A percentile compares a stretch with the other conserved stretches of the same genome.
phyloP scores from a whole-genome alignment of 2,113 vertebrate species.

The Aramus guarauna region DNA sequence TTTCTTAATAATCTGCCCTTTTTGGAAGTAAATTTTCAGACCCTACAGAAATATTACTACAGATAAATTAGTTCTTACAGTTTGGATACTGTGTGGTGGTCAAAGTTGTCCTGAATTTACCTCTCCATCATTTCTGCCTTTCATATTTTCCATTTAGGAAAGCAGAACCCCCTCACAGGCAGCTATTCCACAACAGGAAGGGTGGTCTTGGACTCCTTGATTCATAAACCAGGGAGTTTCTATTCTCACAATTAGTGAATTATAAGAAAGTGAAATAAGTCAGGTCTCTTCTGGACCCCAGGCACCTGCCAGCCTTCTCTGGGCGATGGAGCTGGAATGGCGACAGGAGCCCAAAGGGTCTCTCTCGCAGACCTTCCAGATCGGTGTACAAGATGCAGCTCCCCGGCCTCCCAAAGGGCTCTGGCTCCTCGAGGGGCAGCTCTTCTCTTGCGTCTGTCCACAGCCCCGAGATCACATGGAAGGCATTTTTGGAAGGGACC shows the following conservation, averaged over 20 bases:
- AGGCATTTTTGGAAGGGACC: background rate
- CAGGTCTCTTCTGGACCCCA: background rate
- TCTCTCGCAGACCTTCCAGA: background rate
- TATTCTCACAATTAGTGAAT: background rate
- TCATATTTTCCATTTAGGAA: background rate
- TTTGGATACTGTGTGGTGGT: background rate
- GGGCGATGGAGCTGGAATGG: background rate
- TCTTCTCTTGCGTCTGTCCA: accelerated
- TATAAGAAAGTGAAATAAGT: background rate
- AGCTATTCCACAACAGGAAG: background rate
- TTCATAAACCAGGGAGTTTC: background rate
- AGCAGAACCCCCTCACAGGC: background rate
- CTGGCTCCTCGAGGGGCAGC: background rate
- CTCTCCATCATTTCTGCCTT: background rate
- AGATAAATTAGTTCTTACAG: background rate
- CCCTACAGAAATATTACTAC: background rate
- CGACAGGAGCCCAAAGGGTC: background rate
- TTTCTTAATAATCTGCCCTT: background rate
- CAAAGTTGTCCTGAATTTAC: background rate
- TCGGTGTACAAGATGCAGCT: background rate
- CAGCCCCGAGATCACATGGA: background rate
- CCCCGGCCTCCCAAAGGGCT: background rate
- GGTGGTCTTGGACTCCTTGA: background rate
- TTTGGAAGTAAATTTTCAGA: background rate
- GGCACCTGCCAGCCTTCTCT: background rate